A percentile compares a stretch with the other conserved stretches of the same genome.
phyloP scores from a whole-genome alignment of 1,140 invertebrate species.

The Coptotermes formosanus region DNA sequence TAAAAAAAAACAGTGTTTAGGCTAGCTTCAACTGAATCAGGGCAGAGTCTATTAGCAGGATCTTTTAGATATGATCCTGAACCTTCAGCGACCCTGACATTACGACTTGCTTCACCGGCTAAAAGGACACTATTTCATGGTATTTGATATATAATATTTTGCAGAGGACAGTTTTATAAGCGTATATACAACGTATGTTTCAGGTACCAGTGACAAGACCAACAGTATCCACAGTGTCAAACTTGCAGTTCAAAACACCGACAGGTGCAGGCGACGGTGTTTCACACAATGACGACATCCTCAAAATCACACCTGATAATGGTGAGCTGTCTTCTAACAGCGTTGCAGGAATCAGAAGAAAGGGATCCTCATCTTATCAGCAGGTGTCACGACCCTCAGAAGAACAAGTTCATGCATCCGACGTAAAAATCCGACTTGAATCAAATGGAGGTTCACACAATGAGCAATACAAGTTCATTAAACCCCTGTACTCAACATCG shows the following conservation, averaged over 20 bases:
- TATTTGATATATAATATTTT: no score
- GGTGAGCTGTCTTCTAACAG: not conserved
- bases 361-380: not conserved
- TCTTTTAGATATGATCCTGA: no score
- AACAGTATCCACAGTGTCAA: not conserved
- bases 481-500: not conserved
- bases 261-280: not conserved
- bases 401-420: not conserved
- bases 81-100: no score
- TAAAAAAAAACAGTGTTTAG: no score
- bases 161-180: no score
- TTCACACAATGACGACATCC: not conserved
- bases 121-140: no score
- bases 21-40: no score
- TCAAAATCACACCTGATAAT: not conserved
- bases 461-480: not conserved
- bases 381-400: not conserved
- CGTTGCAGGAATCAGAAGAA: not conserved
- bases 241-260: not conserved
- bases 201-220: not conserved
- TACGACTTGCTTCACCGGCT: no score
- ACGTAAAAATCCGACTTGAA: not conserved
- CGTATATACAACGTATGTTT: not conserved
- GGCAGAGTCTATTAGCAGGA: no score
- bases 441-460: not conserved